Evolutionary conservation across 2,888 invertebrate species (phyloP), one percentile per base, ranked within the genome.

Genomic region (Auanema sp.): DNA sequence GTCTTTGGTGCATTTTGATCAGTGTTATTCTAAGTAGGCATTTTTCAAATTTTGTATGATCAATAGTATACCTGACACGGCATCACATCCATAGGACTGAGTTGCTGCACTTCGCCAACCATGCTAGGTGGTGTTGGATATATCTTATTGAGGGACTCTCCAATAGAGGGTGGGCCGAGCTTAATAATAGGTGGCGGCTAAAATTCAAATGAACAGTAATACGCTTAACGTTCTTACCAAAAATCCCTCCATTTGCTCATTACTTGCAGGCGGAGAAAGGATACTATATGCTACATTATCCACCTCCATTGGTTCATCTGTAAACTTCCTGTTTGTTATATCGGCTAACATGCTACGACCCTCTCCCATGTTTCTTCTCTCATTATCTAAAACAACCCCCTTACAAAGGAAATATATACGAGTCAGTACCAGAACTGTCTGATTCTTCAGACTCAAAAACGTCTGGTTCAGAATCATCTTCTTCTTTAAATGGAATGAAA

Each of bases 51-150:
- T n/a, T n/a, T n/a, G n/a, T n/a, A n/a, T n/a, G n/a, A n/a, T n/a
- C n/a, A n/a, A n/a, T n/a, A n/a, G n/a, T n/a, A n/a, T 8, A 33
- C 33, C 8, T 33, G 33, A 33, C 33, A 33, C 33, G 33, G 33
- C 8, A 33, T 5, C 33, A 33, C 33, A 33, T 33, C 33, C 33
- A 33, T 33, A 33, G 73, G 56, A 73, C 64, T 64, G 24, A 64
- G 60, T 25, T 64, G 64, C 0, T 64, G 60, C 12, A 12, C 43
- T 11, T 65, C 62, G 4, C 44, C 25, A 60, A 77, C 76, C 21
- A 79, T 72, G 2, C 76, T 75, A 6, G 82, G 81, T 16, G 82
- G 82, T n/a, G 82, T 82, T 16, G 82, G 82, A 58, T 80, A 82
- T 59, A 81, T 80, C 49, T 77, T 70, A 60, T 71, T 77, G 64